A percentile compares a stretch with the other conserved stretches of the same genome.
phyloP scores from a whole-genome alignment of 1,140 invertebrate species.

The Spodoptera frugiperda region DNA sequence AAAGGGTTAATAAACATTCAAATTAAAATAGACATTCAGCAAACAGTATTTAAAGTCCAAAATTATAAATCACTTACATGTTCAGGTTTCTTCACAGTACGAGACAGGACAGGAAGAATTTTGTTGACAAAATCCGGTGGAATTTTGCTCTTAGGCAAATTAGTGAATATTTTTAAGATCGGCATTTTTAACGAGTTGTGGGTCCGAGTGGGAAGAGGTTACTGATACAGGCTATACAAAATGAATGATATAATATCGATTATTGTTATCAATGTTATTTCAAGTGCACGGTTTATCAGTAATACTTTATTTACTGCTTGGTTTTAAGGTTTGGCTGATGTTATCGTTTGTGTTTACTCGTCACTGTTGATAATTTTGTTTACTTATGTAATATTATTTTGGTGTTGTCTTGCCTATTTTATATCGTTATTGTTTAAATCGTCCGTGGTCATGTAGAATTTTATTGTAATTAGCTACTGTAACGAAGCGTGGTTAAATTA shows the following conservation, averaged over 20 bases:
- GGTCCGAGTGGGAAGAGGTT: not conserved
- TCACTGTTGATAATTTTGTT: not conserved
- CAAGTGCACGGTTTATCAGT: slow-evolving; percentile 15
- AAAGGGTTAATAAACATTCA: too few species aligned
- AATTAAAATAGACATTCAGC: not conserved
- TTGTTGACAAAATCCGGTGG: slow-evolving; percentile 69
- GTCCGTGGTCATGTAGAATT: too few species aligned
- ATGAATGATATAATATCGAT: slow-evolving; percentile 2
- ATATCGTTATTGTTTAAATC: too few species aligned
- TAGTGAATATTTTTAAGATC: slow-evolving; percentile 72
- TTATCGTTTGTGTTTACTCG: not conserved
- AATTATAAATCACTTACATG: slow-evolving; percentile 60
- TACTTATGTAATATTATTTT: not conserved
- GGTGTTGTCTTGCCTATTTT: too few species aligned
- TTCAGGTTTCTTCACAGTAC: slow-evolving; percentile 62
- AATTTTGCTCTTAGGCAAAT: slow-evolving; percentile 70
- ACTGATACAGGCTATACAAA: not conserved
- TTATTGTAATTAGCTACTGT: too few species aligned
- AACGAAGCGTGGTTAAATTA: too few species aligned
- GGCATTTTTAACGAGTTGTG: slow-evolving; percentile 64
- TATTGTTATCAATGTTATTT: slow-evolving; percentile 21
- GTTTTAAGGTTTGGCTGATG: not conserved
- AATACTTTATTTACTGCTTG: not conserved
- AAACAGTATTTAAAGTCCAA: not conserved
- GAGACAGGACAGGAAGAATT: slow-evolving; percentile 65